Evolutionary conservation across 23 tunicate genomes (phyloP).

Genomic region (Styela clava): DNA sequence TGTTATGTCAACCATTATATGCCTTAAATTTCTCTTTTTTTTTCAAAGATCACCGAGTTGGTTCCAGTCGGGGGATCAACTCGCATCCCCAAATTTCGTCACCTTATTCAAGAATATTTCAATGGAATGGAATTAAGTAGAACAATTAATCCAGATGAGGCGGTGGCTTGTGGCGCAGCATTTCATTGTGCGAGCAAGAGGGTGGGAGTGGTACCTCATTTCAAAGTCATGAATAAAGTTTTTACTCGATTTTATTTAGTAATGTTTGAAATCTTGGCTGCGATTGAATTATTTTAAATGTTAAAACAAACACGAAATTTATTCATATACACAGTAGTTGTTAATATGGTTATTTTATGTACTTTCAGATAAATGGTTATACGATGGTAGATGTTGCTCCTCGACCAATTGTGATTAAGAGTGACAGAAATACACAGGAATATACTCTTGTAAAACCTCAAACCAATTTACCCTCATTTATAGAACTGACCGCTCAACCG

Average conservation of each 20-base stretch:
- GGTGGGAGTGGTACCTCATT: too few species aligned
- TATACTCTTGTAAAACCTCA: too few species aligned
- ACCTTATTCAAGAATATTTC: slow-evolving; percentile 48
- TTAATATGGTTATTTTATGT: neutral
- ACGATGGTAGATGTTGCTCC: too few species aligned
- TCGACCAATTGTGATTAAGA: too few species aligned
- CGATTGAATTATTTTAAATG: neutral
- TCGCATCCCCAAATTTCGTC: slow-evolving; percentile 57
- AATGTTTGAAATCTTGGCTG: neutral
- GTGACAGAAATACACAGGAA: too few species aligned
- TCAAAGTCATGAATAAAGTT: too few species aligned
- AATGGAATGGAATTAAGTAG: slow-evolving; percentile 43
- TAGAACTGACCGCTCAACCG: too few species aligned
- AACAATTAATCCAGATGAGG: slow-evolving; percentile 66
- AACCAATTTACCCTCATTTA: too few species aligned
- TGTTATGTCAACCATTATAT: too few species aligned
- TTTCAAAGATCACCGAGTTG: slow-evolving; percentile 39
- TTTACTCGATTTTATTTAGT: too few species aligned
- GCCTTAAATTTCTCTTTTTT: neutral
- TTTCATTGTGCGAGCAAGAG: slow-evolving; percentile 20
- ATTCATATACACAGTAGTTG: neutral
- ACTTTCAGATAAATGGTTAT: too few species aligned
- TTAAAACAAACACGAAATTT: neutral
- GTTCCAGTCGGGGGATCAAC: slow-evolving; percentile 76
- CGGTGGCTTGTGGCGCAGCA: slow-evolving; percentile 74